A percentile compares a stretch with the other conserved stretches of the same genome.
These are phyloP conservation scores for Myiotriccus ornatus DNA, from an alignment of 2,797 vertebrate species.

Conservation along the genomic window DNA sequence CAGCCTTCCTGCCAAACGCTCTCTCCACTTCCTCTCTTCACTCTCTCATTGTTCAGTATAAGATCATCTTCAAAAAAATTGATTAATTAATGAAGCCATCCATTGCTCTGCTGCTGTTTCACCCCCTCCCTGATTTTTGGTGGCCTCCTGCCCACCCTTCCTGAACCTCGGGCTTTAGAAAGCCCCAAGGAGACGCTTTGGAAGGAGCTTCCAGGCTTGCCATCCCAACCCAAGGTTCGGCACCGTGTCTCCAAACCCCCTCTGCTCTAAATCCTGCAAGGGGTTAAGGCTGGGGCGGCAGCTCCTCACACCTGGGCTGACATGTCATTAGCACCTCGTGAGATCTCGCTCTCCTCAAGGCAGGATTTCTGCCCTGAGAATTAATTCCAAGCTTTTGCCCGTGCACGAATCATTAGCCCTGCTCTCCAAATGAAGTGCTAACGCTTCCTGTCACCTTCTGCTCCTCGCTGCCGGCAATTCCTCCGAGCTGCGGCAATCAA, in stretches of 20 bases:
- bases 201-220: not conserved
- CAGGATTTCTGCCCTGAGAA: slow-evolving; percentile 13
- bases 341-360: slow-evolving; percentile 36
- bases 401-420: slow-evolving; percentile 63
- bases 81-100: not conserved
- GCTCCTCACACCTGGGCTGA: slow-evolving; percentile 6
- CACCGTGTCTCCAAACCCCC: accelerated
- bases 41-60: not conserved
- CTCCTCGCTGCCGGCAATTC: slow-evolving; percentile 46
- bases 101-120: not conserved
- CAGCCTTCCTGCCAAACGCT: not conserved
- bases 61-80: not conserved
- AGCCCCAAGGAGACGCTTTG: not conserved
- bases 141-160: not conserved
- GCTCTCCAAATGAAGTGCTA: slow-evolving; percentile 69
- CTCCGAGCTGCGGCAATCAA: slow-evolving; percentile 66
- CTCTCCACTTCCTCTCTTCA: not conserved
- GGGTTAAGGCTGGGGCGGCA: not conserved
- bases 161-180: not conserved
- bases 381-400: slow-evolving; percentile 56
- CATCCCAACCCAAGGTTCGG: not conserved
- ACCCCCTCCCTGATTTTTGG: not conserved
- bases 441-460: slow-evolving; percentile 68
- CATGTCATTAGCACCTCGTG: slow-evolving; percentile 43
- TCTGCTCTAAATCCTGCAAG: not conserved